Base-by-base conservation (phyloP, 2,113 vertebrate species). In the Conger conger region DNA sequence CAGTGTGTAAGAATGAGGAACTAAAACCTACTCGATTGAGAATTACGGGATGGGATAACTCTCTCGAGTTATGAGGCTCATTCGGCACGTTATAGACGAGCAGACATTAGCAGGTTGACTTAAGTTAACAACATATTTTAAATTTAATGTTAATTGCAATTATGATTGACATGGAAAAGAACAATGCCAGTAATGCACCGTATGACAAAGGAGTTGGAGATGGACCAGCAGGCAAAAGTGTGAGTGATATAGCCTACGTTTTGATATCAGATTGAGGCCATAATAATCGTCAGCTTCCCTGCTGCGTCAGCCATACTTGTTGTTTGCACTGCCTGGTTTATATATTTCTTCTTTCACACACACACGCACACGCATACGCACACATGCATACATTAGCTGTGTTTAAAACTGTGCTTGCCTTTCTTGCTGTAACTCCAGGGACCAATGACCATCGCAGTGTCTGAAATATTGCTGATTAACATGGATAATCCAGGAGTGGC, bases 401-500 rank as follows among this genome's bases (percentile, higher is more conserved):
- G n/a, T n/a, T n/a, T n/a, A n/a, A n/a, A n/a, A n/a, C n/a, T n/a
- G n/a, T n/a, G n/a, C n/a, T n/a, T n/a, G n/a, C n/a, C n/a, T 0
- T 4, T 3, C 91, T 99, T 97, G 97, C 97, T 84, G 99, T 97
- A 89, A 96, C 97, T 35, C 93, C 93, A 89, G 82, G 88, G 93
- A 33, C 97, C 97, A 0, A 95, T 99, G 82, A 99, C 98, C 3
- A 92, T 99, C 76, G 97, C 97, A 0, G 96, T 99, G 11, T 99
- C 98, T 0, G 98, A 97, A 11, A 94, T 96, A 23, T 95, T 95
- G 0, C 96, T 99, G 85, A 99, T 99, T 91, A 92, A 98, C 91
- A 95, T 99, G 96, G 92, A 91, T 86, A 95, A 93, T 13, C 96
- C 96, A 0, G 98, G 98, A 4, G 93, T 95, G 0, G 97, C 98